A percentile compares a stretch with the other conserved stretches of the same genome.
phyloP scores from a whole-genome alignment of 2,888 invertebrate species.

The Patella caerulea region DNA sequence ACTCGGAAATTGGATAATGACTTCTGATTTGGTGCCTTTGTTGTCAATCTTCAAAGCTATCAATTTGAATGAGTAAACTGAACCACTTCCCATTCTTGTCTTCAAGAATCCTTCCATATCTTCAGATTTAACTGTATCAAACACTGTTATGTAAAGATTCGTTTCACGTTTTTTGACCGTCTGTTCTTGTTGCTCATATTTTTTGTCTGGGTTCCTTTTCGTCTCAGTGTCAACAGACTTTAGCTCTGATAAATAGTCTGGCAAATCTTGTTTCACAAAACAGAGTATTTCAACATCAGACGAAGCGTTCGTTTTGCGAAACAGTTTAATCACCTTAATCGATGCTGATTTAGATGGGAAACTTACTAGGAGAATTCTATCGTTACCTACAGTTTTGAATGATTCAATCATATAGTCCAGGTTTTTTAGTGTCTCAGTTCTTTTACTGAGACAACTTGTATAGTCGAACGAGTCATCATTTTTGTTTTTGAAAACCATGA shows the following conservation, averaged over 20 bases:
- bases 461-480: neutral
- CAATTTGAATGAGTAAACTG: neutral
- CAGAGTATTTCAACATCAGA: neutral
- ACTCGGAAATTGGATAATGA: conserved; percentile 8
- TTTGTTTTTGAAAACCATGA: neutral
- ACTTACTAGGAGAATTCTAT: neutral
- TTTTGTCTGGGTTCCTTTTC: neutral
- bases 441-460: neutral
- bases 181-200: neutral
- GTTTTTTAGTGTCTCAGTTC: neutral
- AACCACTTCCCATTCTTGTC: neutral
- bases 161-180: neutral
- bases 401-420: neutral
- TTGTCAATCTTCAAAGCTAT: neutral
- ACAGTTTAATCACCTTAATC: neutral
- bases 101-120: neutral
- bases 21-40: neutral
- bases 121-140: neutral
- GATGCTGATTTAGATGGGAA: neutral
- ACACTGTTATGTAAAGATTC: neutral
- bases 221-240: neutral
- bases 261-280: neutral
- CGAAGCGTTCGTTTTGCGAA: neutral
- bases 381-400: neutral
- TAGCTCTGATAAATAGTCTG: neutral